Evolutionary conservation across 2,888 invertebrate species (phyloP).

Genomic region (Dioctria linearis): DNA sequence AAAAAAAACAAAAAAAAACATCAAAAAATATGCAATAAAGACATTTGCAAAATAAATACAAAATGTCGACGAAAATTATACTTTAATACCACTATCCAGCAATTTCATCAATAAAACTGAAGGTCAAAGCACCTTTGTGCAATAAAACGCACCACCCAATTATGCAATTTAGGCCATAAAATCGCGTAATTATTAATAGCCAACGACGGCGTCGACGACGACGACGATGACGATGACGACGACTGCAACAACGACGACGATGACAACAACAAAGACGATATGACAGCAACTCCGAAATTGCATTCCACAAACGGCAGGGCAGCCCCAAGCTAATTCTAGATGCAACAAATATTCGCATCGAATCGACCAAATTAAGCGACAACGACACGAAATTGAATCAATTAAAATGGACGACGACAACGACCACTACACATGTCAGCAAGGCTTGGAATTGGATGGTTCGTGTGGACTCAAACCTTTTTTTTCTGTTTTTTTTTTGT

Average conservation of each 20-base stretch:
- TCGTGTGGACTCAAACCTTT: neutral
- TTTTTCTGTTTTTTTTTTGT: neutral
- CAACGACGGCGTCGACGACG: neutral
- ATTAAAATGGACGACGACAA: slow-evolving; percentile 19
- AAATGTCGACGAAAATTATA: too few species aligned
- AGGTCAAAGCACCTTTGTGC: slow-evolving; percentile 1
- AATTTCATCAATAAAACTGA: slow-evolving; percentile 3
- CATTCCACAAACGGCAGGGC: neutral
- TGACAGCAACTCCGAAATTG: neutral
- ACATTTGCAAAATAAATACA: too few species aligned
- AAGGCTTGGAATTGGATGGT: neutral
- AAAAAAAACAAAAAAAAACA: too few species aligned
- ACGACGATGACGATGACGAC: neutral
- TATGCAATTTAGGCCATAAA: slow-evolving; percentile 45
- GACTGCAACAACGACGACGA: too few species aligned
- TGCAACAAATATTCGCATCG: slow-evolving; percentile 30
- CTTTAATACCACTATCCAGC: neutral
- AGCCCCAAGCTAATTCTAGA: neutral
- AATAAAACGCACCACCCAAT: slow-evolving; percentile 30
- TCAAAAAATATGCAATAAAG: too few species aligned
- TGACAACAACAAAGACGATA: neutral
- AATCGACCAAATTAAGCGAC: slow-evolving; percentile 47
- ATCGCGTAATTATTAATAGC: slow-evolving; percentile 40
- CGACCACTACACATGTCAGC: slow-evolving; percentile 19
- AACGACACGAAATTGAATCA: slow-evolving; percentile 49